A percentile compares a stretch with the other conserved stretches of the same genome.
These are phyloP conservation scores for Semnornis frantzii DNA, from an alignment of 2,113 vertebrate species.

Conservation along the genomic window DNA sequence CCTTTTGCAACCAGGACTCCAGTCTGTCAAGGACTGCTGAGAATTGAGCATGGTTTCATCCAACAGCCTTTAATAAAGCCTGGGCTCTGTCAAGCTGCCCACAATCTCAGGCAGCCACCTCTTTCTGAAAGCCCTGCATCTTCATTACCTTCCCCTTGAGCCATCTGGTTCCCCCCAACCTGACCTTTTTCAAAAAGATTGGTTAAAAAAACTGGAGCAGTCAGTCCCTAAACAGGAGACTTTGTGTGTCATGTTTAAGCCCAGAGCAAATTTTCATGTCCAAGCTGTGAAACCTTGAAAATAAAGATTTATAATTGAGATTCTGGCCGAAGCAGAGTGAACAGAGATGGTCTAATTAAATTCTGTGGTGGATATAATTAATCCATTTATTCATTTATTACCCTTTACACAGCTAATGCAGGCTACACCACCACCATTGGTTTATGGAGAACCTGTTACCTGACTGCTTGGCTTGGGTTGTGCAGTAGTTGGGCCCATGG, in stretches of 20 bases:
- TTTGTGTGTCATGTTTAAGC: slow-evolving; percentile 11
- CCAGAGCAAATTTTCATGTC: slow-evolving; percentile 65
- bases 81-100: background rate
- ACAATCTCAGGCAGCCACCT: background rate
- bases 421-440: slow-evolving; percentile 10
- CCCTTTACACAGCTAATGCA: slow-evolving; percentile 40
- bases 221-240: slow-evolving; percentile 22
- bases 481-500: background rate
- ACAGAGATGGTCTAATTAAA: slow-evolving; percentile 79
- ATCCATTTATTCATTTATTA: slow-evolving; percentile 76
- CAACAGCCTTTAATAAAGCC: background rate
- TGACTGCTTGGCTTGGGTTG: background rate
- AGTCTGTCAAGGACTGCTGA: background rate
- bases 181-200: slow-evolving; percentile 36
- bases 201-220: background rate
- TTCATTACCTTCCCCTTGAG: slow-evolving; percentile 41
- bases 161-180: slow-evolving; percentile 42
- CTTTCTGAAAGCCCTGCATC: slow-evolving; percentile 12
- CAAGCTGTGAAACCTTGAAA: slow-evolving; percentile 66
- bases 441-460: slow-evolving; percentile 30
- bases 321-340: slow-evolving; percentile 65
- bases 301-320: slow-evolving; percentile 76
- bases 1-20: background rate
- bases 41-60: background rate
- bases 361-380: slow-evolving; percentile 76